Percentiles rank a stretch among this genome's conserved stretches.
Evolutionary conservation across 1,140 invertebrate genomes (phyloP).

Genomic region (Meloidogyne chitwoodi): DNA sequence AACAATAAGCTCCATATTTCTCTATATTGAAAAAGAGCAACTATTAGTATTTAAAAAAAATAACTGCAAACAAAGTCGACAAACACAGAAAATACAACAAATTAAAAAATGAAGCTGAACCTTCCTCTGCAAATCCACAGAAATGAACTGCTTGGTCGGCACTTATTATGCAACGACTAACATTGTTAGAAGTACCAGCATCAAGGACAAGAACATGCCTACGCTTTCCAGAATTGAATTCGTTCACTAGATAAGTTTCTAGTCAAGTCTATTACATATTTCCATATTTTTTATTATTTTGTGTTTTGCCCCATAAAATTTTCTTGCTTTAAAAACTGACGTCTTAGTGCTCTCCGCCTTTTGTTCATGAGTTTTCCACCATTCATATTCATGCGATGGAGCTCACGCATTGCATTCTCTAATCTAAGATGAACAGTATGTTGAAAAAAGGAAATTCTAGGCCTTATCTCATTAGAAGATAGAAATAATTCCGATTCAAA

Average conservation of each 20-base stretch:
- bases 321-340: background rate
- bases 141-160: constrained; percentile 58
- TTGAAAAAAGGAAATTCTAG: background rate
- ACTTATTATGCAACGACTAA: constrained; percentile 52
- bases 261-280: background rate
- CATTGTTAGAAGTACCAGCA: constrained; percentile 19
- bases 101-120: constrained; percentile 21
- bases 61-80: background rate
- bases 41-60: background rate
- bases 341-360: background rate
- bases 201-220: constrained; percentile 17
- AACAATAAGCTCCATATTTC: too few relatives aligned
- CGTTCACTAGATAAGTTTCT: background rate
- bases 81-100: background rate
- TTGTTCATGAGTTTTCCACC: background rate
- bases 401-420: background rate
- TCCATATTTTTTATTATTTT: background rate
- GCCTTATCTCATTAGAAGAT: background rate
- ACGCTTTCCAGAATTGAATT: background rate
- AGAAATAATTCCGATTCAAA: background rate
- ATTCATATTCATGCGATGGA: background rate
- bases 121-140: constrained; percentile 58
- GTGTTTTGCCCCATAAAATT: background rate
- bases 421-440: background rate
- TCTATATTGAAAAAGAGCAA: too few relatives aligned